Base-by-base conservation (phyloP, 2,797 vertebrate genomes). In the Ctenopoma multispine region DNA sequence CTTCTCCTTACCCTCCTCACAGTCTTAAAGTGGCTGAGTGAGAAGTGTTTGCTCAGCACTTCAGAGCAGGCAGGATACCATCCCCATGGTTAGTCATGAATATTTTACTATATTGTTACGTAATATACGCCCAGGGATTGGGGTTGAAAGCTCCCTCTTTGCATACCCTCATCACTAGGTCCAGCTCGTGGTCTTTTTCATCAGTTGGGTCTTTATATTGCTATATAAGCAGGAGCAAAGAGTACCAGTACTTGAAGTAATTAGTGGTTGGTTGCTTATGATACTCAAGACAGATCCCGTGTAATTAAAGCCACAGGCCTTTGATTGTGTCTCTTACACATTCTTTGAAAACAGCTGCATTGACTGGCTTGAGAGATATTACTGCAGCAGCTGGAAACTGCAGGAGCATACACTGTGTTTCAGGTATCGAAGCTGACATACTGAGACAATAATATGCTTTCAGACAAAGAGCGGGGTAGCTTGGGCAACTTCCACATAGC, bases 11-110 rank as follows among this genome's bases (percentile, higher is more conserved):
- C 86, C 77, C 68, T 82, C 46, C 81, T 82, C 67, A 21, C 53
- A 54, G 77, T 74, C 69, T 82, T 64, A 50, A 72, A 84, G 84
- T 64, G 81, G 84, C 81, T 84, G 43, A 72, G 71, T 69, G 62
- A 27, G 50, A 90, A 93, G 77, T 90, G 92, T 92, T 85, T 85
- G 77, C 90, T 92, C 92, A 92, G 93, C 92, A 82, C 81, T 89
- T 80, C 72, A 80, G 83, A 86, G 83, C 67, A 74, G 62, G 86
- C 82, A 90, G 86, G 80, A 88, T 80, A 77, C 77, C 72, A 55
- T 91, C 87, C 89, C 83, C 63, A 80, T 79, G 80, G 87, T 86
- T 69, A 69, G 66, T 54, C 82, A 92, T 92, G 89, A 93, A 93
- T 93, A 92, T 93, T 93, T 93, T 85, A 92, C 88, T 65, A 89